A percentile compares a stretch with the other conserved stretches of the same genome.
These are phyloP conservation scores for Ceratitis capitata DNA, from an alignment of 1,140 invertebrate species.

Conservation along the genomic window DNA sequence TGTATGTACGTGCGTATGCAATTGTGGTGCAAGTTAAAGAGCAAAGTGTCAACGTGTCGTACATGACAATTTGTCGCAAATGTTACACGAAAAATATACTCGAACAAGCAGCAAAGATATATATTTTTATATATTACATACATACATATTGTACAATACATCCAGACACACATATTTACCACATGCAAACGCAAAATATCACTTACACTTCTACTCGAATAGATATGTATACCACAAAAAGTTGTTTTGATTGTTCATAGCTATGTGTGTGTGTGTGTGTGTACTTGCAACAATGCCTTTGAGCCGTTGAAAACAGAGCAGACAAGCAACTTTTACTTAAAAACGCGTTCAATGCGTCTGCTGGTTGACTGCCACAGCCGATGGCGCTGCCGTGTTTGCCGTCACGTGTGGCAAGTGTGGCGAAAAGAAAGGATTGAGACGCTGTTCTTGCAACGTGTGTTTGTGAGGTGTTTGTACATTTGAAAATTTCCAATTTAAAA, in stretches of 20 bases:
- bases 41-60: conserved; percentile 44
- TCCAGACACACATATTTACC: no score
- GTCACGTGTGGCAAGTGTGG: background rate
- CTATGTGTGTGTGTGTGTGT: no score
- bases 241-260: no score
- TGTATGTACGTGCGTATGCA: background rate
- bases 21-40: conserved; percentile 26
- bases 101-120: conserved; percentile 20
- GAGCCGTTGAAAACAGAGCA: background rate
- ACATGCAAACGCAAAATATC: background rate
- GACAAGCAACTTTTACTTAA: conserved; percentile 39
- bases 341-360: conserved; percentile 27
- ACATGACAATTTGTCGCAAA: conserved; percentile 47
- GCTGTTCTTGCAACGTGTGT: background rate
- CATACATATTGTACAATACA: no score
- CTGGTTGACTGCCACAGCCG: no score
- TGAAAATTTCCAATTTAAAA: background rate
- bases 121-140: background rate
- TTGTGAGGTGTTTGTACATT: no score
- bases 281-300: conserved; percentile 23
- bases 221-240: no score
- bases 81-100: conserved; percentile 44
- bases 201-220: no score
- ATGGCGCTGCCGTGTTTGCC: background rate
- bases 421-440: conserved; percentile 29